Conservation (phyloP, 2,797 vertebrate genomes). For the Epinephelus coioides region DNA sequence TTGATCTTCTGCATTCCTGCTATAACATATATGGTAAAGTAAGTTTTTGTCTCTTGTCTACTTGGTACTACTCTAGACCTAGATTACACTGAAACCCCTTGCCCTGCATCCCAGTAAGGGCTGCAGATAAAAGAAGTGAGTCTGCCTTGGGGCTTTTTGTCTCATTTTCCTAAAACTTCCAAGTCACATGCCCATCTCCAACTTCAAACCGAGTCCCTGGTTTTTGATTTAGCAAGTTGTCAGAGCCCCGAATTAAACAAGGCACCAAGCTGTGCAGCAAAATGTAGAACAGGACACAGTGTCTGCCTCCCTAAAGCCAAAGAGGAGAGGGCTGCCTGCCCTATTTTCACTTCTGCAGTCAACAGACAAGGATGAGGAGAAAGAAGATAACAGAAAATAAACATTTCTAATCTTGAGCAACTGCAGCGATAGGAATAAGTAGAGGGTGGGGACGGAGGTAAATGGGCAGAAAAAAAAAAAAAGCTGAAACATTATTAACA, state of each 20-base stretch:
- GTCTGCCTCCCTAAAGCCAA: conserved; percentile 47
- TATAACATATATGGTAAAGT: background rate
- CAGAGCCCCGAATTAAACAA: conserved; percentile 55
- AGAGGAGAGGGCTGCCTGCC: conserved; percentile 54
- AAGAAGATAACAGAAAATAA: background rate
- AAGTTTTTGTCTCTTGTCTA: background rate
- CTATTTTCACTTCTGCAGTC: conserved; percentile 67
- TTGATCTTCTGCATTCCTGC: background rate
- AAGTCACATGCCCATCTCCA: conserved; percentile 5
- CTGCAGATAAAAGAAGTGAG: conserved; percentile 3
- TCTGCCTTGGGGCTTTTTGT: conserved; percentile 12
- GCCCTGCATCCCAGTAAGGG: conserved; percentile 9
- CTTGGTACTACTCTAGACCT: background rate
- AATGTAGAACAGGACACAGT: conserved; percentile 68
- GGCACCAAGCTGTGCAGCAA: conserved; percentile 32
- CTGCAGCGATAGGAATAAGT: conserved; percentile 9
- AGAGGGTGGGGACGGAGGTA: background rate
- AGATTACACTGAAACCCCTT: background rate
- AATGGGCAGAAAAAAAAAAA: background rate
- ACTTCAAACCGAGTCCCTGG: conserved; percentile 5
- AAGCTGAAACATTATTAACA: conserved; percentile 37
- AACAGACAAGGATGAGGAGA: conserved; percentile 10
- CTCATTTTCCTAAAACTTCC: conserved; percentile 29
- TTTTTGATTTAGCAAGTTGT: conserved; percentile 48
- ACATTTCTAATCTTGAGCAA: background rate